Evolutionary conservation across 1,140 invertebrate genomes (phyloP).

Genomic region (Heliconius congener): DNA sequence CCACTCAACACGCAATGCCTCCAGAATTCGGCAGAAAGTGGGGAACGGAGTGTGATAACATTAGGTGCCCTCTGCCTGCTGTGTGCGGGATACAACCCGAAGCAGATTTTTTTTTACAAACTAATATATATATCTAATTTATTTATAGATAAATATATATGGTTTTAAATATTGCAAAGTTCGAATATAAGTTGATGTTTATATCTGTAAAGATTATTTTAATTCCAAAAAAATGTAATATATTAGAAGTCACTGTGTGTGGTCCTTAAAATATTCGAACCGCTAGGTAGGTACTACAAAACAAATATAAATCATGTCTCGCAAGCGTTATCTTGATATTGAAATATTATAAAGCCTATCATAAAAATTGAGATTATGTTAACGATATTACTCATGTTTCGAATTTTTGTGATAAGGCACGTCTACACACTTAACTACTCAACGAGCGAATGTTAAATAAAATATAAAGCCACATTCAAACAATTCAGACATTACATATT

Average conservation of each 20-base stretch:
- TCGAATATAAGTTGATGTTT: background rate
- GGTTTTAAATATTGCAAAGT: background rate
- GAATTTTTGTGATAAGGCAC: conserved; percentile 34
- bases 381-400: conserved; percentile 23
- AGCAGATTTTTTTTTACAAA: background rate
- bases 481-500: conserved; percentile 2
- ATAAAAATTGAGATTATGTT: conserved; percentile 29
- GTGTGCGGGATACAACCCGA: too few species aligned
- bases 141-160: background rate
- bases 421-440: conserved; percentile 18
- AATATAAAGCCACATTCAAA: conserved; percentile 11
- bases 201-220: background rate
- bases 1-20: too few species aligned
- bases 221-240: background rate
- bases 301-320: conserved; percentile 23
- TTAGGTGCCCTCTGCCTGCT: too few species aligned
- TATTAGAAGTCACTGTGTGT: conserved; percentile 11
- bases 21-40: too few species aligned
- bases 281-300: background rate
- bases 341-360: conserved; percentile 17
- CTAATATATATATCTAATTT: background rate
- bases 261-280: conserved; percentile 13
- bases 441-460: conserved; percentile 18
- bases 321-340: conserved; percentile 15
- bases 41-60: too few species aligned